Conservation (phyloP, 2,888 invertebrate genomes). For the Agrenia bidenticulata region DNA sequence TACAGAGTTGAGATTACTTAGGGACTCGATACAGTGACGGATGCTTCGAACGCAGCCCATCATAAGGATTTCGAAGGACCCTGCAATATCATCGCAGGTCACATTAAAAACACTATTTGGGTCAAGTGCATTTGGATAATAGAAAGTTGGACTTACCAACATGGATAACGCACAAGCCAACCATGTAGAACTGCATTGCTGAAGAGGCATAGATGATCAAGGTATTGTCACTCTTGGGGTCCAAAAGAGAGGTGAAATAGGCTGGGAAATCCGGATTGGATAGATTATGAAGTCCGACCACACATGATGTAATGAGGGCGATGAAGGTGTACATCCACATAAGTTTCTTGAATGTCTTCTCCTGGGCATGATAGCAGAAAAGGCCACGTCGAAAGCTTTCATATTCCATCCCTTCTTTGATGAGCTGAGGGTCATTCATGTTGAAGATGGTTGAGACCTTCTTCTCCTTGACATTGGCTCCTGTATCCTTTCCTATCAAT, state of each 20-base stretch:
- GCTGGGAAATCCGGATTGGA: constrained; percentile 47
- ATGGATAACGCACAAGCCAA: constrained; percentile 41
- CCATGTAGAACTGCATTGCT: constrained; percentile 51
- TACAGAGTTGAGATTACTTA: constrained; percentile 41
- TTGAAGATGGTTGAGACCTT: constrained; percentile 48
- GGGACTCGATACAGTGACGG: constrained; percentile 51
- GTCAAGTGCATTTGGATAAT: too few relatives aligned
- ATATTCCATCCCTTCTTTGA: constrained; percentile 50
- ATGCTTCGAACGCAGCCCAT: constrained; percentile 48
- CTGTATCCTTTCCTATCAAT: constrained; percentile 42
- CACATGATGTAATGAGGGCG: constrained; percentile 38
- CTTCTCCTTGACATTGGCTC: constrained; percentile 35
- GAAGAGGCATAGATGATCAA: constrained; percentile 39
- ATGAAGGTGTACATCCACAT: constrained; percentile 45
- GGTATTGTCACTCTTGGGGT: constrained; percentile 36
- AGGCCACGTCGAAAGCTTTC: constrained; percentile 49
- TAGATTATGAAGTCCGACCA: constrained; percentile 45
- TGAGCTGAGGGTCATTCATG: constrained; percentile 33
- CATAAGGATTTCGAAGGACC: constrained; percentile 52
- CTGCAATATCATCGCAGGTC: constrained; percentile 16
- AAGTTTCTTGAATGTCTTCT: constrained; percentile 47
- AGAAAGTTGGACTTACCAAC: constrained; percentile 32
- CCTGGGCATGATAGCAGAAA: constrained; percentile 49
- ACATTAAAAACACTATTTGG: too few relatives aligned
- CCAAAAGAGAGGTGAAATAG: constrained; percentile 43